These are phyloP conservation scores for Acromyrmex heyeri DNA, from an alignment of 1,140 invertebrate genomes.

Conservation along the genomic window DNA sequence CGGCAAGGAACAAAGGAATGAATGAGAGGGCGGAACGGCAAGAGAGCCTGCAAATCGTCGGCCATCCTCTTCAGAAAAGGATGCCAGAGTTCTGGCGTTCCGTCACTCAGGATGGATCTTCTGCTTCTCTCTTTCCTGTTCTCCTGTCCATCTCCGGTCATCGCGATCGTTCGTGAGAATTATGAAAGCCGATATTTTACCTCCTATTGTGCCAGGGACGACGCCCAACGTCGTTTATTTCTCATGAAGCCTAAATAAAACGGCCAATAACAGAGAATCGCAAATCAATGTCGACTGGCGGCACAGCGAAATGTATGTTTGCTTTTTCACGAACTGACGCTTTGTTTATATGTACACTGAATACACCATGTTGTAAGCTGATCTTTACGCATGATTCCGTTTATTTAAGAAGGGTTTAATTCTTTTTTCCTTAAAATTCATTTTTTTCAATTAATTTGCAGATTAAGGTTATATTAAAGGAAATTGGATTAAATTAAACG, in stretches of 20 bases:
- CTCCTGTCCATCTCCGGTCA: conserved; percentile 27
- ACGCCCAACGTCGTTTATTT: conserved; percentile 15
- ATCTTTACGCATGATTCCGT: not conserved
- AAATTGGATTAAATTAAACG: conserved; percentile 13
- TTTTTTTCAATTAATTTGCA: not conserved
- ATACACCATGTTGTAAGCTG: not conserved
- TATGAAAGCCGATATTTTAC: conserved; percentile 65
- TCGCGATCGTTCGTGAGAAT: conserved; percentile 59
- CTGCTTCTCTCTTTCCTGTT: not conserved
- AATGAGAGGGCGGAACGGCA: conserved; percentile 20
- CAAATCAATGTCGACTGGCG: conserved; percentile 19
- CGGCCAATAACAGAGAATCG: conserved; percentile 39
- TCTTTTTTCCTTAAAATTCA: not conserved
- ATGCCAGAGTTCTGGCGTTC: not conserved
- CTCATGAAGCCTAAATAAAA: conserved; percentile 49
- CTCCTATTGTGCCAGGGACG: conserved; percentile 24
- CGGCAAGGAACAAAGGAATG: conserved; percentile 40
- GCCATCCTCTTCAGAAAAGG: conserved; percentile 34
- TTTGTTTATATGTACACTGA: not conserved
- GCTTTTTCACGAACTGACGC: not conserved
- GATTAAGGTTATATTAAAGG: not conserved
- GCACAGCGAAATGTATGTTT: not conserved
- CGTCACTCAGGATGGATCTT: conserved; percentile 37
- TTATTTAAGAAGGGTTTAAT: not conserved
- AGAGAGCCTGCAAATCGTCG: conserved; percentile 44